A percentile compares a stretch with the other conserved stretches of the same genome.
phyloP scores from a whole-genome alignment of 2,797 vertebrate genomes.

The Tangara arthus region DNA sequence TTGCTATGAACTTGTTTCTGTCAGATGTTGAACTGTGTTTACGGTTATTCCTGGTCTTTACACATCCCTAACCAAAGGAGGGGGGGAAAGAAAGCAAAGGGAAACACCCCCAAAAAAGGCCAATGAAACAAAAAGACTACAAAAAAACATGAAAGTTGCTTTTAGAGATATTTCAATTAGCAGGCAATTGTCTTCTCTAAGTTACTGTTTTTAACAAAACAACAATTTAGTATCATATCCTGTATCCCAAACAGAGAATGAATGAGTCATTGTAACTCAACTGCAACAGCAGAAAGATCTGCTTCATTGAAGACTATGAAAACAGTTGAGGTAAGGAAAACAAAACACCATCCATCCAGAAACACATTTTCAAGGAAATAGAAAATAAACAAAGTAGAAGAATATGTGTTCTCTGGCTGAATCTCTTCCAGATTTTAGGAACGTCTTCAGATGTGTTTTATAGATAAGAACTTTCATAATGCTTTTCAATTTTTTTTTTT shows the following conservation, averaged over 20 bases:
- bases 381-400: background rate
- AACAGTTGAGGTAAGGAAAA: background rate
- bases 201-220: background rate
- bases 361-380: background rate
- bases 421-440: background rate
- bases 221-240: background rate
- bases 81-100: too few relatives aligned
- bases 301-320: background rate
- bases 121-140: background rate
- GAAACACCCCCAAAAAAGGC: accelerated
- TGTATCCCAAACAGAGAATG: background rate
- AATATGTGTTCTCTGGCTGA: background rate
- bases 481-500: background rate
- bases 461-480: background rate
- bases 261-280: background rate
- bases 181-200: background rate
- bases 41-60: background rate
- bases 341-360: background rate
- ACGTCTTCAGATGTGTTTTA: background rate
- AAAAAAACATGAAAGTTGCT: background rate
- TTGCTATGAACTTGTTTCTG: background rate
- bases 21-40: background rate
- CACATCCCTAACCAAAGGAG: accelerated
- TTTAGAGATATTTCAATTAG: background rate
- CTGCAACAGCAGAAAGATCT: background rate